Conservation (phyloP, 2,888 invertebrate genomes). For the Cephus nigrinus region DNA sequence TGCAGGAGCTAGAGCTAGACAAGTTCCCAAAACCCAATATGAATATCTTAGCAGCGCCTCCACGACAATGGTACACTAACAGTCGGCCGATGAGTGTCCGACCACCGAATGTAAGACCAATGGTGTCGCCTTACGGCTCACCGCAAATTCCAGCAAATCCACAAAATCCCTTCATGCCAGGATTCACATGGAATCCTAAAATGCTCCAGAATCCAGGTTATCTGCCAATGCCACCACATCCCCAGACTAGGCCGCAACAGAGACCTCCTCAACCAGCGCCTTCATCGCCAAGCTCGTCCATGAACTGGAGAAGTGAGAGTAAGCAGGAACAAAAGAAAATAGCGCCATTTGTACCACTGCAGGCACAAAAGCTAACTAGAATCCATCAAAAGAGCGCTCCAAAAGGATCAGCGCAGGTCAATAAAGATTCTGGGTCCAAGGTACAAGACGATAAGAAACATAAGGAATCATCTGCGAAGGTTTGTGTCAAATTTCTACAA, state of each 20-base stretch:
- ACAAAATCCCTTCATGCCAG: constrained; percentile 19
- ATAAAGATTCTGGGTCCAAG: neutral
- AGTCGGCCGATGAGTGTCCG: constrained; percentile 27
- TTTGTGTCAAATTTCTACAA: neutral
- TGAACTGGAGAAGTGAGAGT: constrained; percentile 65
- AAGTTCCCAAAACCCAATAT: constrained; percentile 41
- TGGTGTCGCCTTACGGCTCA: constrained; percentile 18
- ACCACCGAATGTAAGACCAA: constrained; percentile 36
- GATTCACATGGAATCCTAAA: constrained; percentile 27
- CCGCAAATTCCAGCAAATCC: constrained; percentile 21
- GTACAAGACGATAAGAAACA: neutral
- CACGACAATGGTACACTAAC: constrained; percentile 37
- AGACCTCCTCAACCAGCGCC: constrained; percentile 28
- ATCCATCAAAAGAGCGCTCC: constrained; percentile 11
- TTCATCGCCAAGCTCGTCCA: constrained; percentile 44
- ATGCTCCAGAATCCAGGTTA: constrained; percentile 16
- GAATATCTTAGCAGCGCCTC: constrained; percentile 43
- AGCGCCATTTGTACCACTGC: constrained; percentile 70
- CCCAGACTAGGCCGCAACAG: constrained; percentile 24
- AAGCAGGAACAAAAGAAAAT: constrained; percentile 39
- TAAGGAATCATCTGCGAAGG: neutral
- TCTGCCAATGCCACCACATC: constrained; percentile 29
- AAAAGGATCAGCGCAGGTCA: neutral
- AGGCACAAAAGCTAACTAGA: constrained; percentile 68
- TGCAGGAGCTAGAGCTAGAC: constrained; percentile 47